Evolutionary conservation across 2,888 invertebrate species (phyloP), one percentile per base, ranked within the genome.

Genomic region (Diadegma fenestrale): DNA sequence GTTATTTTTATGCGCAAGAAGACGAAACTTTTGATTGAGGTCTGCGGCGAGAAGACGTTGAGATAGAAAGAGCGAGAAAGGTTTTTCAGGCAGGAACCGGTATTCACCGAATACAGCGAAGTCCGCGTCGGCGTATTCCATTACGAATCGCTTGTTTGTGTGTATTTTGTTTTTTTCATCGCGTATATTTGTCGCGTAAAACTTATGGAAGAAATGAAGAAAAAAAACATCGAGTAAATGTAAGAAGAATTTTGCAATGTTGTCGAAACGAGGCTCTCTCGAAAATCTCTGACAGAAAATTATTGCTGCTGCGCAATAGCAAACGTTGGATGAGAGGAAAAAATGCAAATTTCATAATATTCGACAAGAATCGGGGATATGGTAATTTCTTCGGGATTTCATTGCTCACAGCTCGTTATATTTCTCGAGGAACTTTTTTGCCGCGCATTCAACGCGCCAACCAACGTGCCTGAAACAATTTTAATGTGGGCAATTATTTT

Each of bases 251-350:
- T 54, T 54, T 22, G 10, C 12, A 6, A 54, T 54, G 22, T 33
- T 30, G 61, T 17, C 17, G 0, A 33, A 30, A 6, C 33, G 30
- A 66, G 41, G 2, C 5, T 22, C 12, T 54, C 54, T 54, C 54
- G 12, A 54, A 54, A 22, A 22, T 22, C 10, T 22, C 22, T 54
- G 14, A 26, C 6, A 5, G n/a, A 19, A 64, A 33, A 2, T 33
- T n/a, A n/a, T 37, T n/a, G 14, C 12, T n/a, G 5, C 58, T 58
- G 72, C 72, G 58, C 30, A 72, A 10, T 41, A 64, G n/a, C 51
- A 7, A 3, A 12, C 43, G 14, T 37, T 1, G 33, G 37, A 19
- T 37, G 33, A 30, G 54, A 51, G 71, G 5, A 51, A 37, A 7
- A 54, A 71, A 71, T 71, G 19, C 33, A n/a, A 71, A 51, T 48